Conservation (phyloP, 2,113 vertebrate genomes). For the Microcebus ravelobensis region DNA sequence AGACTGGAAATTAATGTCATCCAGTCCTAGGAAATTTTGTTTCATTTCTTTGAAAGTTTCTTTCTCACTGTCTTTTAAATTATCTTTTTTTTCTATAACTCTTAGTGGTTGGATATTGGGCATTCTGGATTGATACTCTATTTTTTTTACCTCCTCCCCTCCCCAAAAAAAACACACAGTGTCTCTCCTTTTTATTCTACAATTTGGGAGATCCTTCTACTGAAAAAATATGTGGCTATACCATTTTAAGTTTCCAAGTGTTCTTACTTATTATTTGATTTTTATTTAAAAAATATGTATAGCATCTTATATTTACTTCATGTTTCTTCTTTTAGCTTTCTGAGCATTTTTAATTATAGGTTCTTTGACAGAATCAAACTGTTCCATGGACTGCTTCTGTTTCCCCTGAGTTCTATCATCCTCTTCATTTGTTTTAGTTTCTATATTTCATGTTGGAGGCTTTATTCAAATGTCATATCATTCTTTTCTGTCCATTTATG, state of each 20-base stretch:
- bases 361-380: background rate
- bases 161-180: background rate
- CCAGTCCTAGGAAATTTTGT: slow-evolving; percentile 16
- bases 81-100: background rate
- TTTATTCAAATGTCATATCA: background rate
- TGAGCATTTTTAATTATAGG: slow-evolving; percentile 17
- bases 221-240: background rate
- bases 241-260: background rate
- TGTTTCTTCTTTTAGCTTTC: slow-evolving; percentile 32
- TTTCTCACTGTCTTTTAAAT: background rate
- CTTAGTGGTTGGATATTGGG: background rate
- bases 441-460: background rate
- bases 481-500: slow-evolving; percentile 10
- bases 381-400: background rate
- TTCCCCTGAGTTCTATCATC: background rate
- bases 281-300: background rate
- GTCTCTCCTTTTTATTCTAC: background rate
- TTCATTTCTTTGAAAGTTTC: slow-evolving; percentile 17
- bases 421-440: slow-evolving; percentile 5
- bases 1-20: background rate
- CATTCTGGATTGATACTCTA: background rate
- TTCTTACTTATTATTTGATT: slow-evolving; percentile 17
- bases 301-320: background rate
- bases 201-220: background rate
- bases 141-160: background rate